Evolutionary conservation across 2,113 vertebrate genomes (phyloP).

Genomic region (Xyrauchen texanus): DNA sequence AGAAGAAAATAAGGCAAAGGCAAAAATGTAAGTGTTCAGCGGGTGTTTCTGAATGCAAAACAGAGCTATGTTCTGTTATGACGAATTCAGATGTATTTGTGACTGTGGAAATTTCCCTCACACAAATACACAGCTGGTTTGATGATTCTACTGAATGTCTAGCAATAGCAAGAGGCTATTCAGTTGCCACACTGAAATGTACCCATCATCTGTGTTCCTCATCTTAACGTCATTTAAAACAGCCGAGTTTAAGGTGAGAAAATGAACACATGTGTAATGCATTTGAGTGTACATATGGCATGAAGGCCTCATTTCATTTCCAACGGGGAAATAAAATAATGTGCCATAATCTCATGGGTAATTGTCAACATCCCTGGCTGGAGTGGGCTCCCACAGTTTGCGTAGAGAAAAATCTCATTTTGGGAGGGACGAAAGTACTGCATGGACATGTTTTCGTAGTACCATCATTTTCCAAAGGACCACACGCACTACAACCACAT

Average conservation of each 20-base stretch:
- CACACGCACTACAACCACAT: constrained; percentile 74
- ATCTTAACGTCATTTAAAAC: constrained; percentile 83
- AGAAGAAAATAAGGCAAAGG: too few species aligned
- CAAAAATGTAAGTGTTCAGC: constrained; percentile 1
- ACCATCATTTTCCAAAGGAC: constrained; percentile 80
- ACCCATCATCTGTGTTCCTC: constrained; percentile 77
- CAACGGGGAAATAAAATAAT: constrained; percentile 81
- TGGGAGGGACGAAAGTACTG: constrained; percentile 71
- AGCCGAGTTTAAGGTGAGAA: constrained; percentile 84
- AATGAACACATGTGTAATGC: constrained; percentile 80
- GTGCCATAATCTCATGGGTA: constrained; percentile 78
- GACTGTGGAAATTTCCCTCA: constrained; percentile 24
- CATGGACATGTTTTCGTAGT: constrained; percentile 78
- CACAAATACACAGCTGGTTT: neutral
- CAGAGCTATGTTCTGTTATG: constrained; percentile 26
- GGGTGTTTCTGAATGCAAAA: constrained; percentile 28
- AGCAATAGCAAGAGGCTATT: constrained; percentile 63
- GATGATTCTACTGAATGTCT: constrained; percentile 51
- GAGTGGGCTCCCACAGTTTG: constrained; percentile 75
- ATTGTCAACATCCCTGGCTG: constrained; percentile 81
- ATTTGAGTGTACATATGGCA: constrained; percentile 79
- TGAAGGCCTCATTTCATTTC: constrained; percentile 83
- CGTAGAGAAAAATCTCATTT: constrained; percentile 72
- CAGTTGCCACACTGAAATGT: constrained; percentile 67
- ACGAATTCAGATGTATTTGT: constrained; percentile 14